These are phyloP conservation scores for Halcyon malimbica DNA, from an alignment of 2,113 vertebrate species.

Conservation along the genomic window DNA sequence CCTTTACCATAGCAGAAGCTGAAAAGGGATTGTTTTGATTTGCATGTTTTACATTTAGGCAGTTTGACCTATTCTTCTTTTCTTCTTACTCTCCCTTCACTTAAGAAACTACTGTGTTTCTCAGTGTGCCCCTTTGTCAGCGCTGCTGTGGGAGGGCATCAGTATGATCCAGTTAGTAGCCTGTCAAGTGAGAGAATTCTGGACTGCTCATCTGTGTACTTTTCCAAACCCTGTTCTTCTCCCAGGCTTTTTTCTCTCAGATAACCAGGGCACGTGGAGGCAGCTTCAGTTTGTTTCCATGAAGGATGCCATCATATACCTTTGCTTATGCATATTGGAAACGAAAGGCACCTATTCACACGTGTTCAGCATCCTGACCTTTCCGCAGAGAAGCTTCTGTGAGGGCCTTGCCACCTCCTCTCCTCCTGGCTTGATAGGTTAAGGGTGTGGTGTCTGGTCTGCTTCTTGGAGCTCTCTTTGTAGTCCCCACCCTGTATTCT, in stretches of 20 bases:
- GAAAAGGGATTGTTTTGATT: background rate
- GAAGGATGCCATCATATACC: background rate
- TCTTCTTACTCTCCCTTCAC: background rate
- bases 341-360: background rate
- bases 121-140: background rate
- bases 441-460: background rate
- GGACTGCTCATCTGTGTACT: background rate
- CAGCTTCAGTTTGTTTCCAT: background rate
- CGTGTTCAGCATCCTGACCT: background rate
- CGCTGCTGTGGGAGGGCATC: background rate
- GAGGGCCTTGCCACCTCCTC: background rate
- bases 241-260: background rate
- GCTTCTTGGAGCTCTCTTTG: background rate
- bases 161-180: background rate
- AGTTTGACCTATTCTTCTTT: background rate
- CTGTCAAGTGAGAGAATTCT: background rate
- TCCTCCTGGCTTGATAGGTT: background rate
- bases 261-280: background rate
- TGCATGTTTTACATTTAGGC: background rate
- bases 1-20: background rate
- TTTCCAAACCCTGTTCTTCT: background rate
- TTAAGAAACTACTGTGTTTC: background rate
- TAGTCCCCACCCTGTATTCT: background rate
- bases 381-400: background rate
- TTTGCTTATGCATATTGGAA: background rate